Evolutionary conservation across 2,888 invertebrate species (phyloP), one percentile per base, ranked within the genome.

Genomic region (Drosophila colorata): DNA sequence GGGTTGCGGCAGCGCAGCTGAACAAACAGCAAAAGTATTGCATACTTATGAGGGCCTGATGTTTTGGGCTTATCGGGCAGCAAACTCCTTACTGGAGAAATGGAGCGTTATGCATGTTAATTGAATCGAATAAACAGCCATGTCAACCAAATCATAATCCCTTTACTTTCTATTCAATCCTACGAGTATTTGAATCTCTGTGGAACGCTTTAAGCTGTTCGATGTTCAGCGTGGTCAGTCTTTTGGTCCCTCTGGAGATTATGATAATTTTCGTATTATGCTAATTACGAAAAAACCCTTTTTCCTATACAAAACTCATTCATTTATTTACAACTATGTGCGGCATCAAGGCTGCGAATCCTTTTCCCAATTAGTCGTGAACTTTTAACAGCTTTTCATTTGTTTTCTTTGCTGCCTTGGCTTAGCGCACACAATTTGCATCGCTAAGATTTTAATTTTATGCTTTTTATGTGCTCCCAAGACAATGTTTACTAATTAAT

Each of bases 261-360:
- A 74, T 46, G 47, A 61, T 58, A 57, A 70, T 80, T 80, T 77
- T 69, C 78, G 74, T 82, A 82, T 63, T 78, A 87, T 87, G 87
- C 80, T 79, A 82, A 83, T 82, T 76, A 72, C 63, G 60, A 55
- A 65, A 59, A 65, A 70, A 70, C 46, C 69, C 78, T 63, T 75
- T 78, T 40, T 51, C 57, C 44, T 57, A 51, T 61, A 69, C 74
- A 76, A 74, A 82, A 74, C 70, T 78, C 78, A 77, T 77, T 82
- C 57, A 78, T 77, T 82, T 72, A 71, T 73, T 66, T 43, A 59
- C 16, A 55, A 60, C 47, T 46, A 40, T 48, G 40, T 28, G 56
- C 41, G 31, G 8, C 18, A 13, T 25, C 25, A 48, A 43, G n/a
- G 20, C 47, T 46, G 18, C 31, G 20, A 25, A 51, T 41, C 31